phyloP scores from a whole-genome alignment of 1,140 invertebrate species.

The Lerema accius region DNA sequence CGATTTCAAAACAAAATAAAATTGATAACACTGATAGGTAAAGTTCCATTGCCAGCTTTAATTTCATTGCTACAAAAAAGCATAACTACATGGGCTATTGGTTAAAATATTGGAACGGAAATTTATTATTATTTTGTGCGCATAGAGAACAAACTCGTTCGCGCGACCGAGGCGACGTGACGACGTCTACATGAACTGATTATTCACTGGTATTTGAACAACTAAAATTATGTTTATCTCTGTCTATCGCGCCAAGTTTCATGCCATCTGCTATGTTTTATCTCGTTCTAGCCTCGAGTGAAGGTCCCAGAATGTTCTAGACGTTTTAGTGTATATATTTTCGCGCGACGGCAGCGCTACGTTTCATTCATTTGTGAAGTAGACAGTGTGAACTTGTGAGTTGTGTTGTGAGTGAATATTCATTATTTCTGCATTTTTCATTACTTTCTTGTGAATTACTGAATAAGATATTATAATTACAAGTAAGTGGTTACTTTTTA shows the following conservation, averaged over 20 bases:
- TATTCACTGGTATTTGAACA: slow-evolving; percentile 54
- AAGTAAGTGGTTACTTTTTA: slow-evolving; percentile 52
- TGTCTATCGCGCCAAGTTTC: slow-evolving; percentile 47
- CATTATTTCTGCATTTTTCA: slow-evolving; percentile 43
- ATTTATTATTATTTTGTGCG: not conserved
- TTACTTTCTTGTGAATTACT: slow-evolving; percentile 53
- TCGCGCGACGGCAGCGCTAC: slow-evolving; percentile 72
- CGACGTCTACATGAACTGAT: slow-evolving; percentile 56
- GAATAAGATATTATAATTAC: slow-evolving; percentile 43
- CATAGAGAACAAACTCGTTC: slow-evolving; percentile 52
- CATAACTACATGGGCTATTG: not conserved
- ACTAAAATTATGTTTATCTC: slow-evolving; percentile 73
- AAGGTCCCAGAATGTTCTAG: slow-evolving; percentile 83
- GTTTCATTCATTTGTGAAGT: slow-evolving; percentile 80
- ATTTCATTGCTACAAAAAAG: too few relatives aligned
- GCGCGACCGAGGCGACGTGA: slow-evolving; percentile 10
- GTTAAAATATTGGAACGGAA: not conserved
- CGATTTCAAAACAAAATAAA: too few relatives aligned
- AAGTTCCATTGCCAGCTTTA: too few relatives aligned
- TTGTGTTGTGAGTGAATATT: slow-evolving; percentile 71
- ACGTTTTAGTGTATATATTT: slow-evolving; percentile 83
- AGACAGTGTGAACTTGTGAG: slow-evolving; percentile 69
- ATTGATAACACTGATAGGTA: too few relatives aligned
- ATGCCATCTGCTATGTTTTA: slow-evolving; percentile 38
- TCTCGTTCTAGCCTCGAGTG: slow-evolving; percentile 60